Evolutionary conservation across 2,888 invertebrate genomes (phyloP), one percentile per base, ranked within the genome.

Genomic region (Chrysotoxum bicinctum): DNA sequence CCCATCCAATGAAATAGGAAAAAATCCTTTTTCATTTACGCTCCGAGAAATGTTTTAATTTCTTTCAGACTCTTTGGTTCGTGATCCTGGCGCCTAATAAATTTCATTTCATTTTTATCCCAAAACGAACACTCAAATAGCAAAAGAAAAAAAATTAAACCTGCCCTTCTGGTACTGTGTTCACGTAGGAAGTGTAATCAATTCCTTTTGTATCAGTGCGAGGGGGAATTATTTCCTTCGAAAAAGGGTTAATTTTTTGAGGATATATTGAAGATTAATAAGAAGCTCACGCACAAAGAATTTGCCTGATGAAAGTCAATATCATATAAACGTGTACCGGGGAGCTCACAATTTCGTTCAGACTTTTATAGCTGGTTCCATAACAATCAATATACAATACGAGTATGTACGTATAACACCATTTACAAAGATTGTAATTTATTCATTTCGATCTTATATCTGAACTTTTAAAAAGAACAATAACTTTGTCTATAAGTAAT

Each of bases 31-130:
- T 81, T 81, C 85, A 85, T 85, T 85, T 85, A 80, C 69, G 76
- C 85, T 81, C 48, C 50, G 77, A 85, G 85, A 85, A 85, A 85
- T 85, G 85, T 85, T 85, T 85, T 85, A 85, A 85, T 85, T 85
- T 85, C 85, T 85, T 85, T 85, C 81, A 81, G 85, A 85, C 81
- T 85, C 85, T 81, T 85, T 64, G 81, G 85, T 81, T 85, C 85
- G 85, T 85, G 85, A 85, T 85, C 77, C 85, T 85, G 85, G 85
- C 85, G 85, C 85, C 85, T 85, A 85, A 85, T 85, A 85, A 85
- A 85, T 85, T 85, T 85, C 73, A 81, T 85, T 85, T 85, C 81
- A 85, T 85, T 85, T 85, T 85, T 85, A 85, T 85, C 85, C 85
- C 54, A 73, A 85, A 85, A 73, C 68, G 81, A 85, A 81, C 85